These are phyloP conservation scores for Pseudobourletiella spinata DNA, from an alignment of 1,140 invertebrate species.

Conservation along the genomic window DNA sequence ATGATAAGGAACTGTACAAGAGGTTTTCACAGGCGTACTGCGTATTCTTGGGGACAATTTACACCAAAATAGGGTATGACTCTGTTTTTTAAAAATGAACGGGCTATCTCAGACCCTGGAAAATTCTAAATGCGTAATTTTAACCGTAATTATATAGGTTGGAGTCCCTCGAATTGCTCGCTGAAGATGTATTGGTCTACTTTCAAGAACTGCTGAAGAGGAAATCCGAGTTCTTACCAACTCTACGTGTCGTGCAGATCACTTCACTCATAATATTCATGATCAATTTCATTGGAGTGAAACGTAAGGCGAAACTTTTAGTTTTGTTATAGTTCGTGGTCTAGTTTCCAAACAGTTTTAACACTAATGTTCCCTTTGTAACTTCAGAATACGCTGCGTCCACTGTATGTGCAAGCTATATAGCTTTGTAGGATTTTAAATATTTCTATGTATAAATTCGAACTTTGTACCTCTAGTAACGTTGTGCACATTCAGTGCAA, in stretches of 20 bases:
- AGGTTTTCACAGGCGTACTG: background rate
- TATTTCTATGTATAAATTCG: no score
- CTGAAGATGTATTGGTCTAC: constrained; percentile 16
- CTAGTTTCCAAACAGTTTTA: no score
- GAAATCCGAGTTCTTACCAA: background rate
- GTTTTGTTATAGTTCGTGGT: no score
- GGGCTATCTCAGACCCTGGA: background rate
- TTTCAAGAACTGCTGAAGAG: constrained; percentile 9
- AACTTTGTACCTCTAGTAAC: no score
- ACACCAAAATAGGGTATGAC: constrained; percentile 19
- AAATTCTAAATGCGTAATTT: background rate
- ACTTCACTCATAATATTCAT: constrained; percentile 4
- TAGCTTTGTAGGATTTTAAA: no score
- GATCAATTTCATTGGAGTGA: background rate
- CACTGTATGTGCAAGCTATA: no score
- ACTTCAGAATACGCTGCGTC: no score
- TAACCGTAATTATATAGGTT: constrained; percentile 2
- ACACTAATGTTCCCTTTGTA: no score
- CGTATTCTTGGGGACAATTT: constrained; percentile 4
- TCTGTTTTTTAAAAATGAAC: no score
- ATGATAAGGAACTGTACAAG: background rate
- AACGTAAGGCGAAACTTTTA: no score
- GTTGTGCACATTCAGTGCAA: no score
- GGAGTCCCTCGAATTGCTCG: background rate
- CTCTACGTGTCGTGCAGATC: constrained; percentile 1